Conservation (phyloP, 2,797 vertebrate species). For the Nasua narica region DNA sequence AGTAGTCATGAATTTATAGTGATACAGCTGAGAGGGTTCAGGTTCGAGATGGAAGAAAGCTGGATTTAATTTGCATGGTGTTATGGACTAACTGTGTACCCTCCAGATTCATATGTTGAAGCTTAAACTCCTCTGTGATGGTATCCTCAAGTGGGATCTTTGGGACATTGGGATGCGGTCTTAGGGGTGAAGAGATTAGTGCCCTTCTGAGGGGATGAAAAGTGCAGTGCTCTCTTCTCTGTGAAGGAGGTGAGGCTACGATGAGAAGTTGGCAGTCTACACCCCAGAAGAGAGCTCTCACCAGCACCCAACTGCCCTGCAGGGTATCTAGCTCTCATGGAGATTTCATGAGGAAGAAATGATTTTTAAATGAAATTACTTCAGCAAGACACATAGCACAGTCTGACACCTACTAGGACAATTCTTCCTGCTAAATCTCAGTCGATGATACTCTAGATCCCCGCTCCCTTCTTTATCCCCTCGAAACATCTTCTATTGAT, state of each 20-base stretch:
- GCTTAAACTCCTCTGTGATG: background rate
- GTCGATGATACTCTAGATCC: background rate
- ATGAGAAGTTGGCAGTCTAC: background rate
- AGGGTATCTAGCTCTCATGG: background rate
- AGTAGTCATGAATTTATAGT: background rate
- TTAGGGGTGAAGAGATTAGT: background rate
- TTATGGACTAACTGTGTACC: background rate
- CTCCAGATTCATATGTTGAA: background rate
- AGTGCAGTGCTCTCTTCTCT: background rate
- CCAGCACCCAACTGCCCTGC: background rate
- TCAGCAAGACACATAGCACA: background rate
- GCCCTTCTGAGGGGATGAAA: background rate
- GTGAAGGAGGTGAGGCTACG: background rate
- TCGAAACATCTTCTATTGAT: background rate
- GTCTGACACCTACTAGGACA: background rate
- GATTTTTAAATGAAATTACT: background rate
- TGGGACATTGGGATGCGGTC: background rate
- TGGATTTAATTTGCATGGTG: background rate
- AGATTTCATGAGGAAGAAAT: background rate
- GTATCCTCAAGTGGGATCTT: background rate
- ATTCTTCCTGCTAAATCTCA: background rate
- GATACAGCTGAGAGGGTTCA: background rate
- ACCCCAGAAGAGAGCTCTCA: background rate
- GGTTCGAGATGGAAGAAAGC: background rate
- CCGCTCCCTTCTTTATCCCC: background rate